phyloP scores from a whole-genome alignment of 53 echinoderm and acorn worm genomes.

The Glandiceps talaboti region DNA sequence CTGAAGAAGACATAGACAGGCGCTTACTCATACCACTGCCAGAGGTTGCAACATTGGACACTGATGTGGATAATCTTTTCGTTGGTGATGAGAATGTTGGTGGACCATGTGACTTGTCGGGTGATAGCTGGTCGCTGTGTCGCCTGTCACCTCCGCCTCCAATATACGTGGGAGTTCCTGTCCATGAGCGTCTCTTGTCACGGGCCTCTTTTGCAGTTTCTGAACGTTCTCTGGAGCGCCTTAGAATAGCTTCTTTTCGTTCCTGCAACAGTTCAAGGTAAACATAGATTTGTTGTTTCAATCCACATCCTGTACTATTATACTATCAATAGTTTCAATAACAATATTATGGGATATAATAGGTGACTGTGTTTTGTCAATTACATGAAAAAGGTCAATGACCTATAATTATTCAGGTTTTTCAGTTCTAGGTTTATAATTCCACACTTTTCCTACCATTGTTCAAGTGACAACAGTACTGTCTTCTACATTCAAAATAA shows the following conservation, averaged over 20 bases:
- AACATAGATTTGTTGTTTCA: background rate
- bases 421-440: too few species aligned
- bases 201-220: conserved; percentile 22
- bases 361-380: too few species aligned
- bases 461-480: too few species aligned
- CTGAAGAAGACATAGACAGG: conserved; percentile 70
- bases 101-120: conserved; percentile 16
- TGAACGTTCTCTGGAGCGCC: conserved; percentile 51
- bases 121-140: conserved; percentile 53
- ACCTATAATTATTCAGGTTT: too few species aligned
- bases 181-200: conserved; percentile 94
- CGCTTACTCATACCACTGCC: conserved; percentile 40
- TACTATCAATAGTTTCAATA: too few species aligned
- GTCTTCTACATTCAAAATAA: too few species aligned
- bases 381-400: too few species aligned
- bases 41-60: conserved; percentile 2
- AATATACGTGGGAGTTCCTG: conserved; percentile 43
- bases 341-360: too few species aligned
- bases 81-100: conserved; percentile 22
- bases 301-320: too few species aligned
- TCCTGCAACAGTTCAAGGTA: conserved; percentile 25
- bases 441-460: too few species aligned
- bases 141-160: conserved; percentile 45
- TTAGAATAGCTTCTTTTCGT: conserved; percentile 65
- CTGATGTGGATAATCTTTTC: conserved; percentile 16